Conservation (phyloP, 2,888 invertebrate genomes). For the Tipula lateralis region DNA sequence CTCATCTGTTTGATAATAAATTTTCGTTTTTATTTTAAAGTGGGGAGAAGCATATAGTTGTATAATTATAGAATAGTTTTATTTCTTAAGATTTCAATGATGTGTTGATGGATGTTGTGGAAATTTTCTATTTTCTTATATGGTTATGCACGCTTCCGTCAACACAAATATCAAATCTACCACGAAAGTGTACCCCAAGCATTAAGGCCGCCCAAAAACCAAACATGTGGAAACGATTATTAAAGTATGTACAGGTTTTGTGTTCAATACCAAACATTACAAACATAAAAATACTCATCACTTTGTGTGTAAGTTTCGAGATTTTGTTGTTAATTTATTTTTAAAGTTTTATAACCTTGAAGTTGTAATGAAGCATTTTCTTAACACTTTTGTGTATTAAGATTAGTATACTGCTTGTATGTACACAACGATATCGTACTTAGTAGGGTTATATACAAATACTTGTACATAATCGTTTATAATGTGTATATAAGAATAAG, state of each 20-base stretch:
- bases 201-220: background rate
- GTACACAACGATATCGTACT: background rate
- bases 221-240: background rate
- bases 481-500: background rate
- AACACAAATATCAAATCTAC: background rate
- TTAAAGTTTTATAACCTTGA: conserved; percentile 19
- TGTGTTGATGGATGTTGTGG: background rate
- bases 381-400: background rate
- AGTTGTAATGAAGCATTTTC: background rate
- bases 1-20: background rate
- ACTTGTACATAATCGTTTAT: background rate
- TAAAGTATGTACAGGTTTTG: background rate
- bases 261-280: background rate
- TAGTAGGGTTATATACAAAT: background rate
- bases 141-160: background rate
- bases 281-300: background rate
- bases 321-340: background rate
- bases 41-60: background rate
- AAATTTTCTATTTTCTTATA: background rate
- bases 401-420: background rate
- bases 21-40: background rate
- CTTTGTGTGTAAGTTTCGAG: background rate
- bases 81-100: background rate
- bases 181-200: background rate
- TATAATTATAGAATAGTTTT: background rate